Conservation (phyloP, 2,888 invertebrate genomes). For the Monochamus alternatus region DNA sequence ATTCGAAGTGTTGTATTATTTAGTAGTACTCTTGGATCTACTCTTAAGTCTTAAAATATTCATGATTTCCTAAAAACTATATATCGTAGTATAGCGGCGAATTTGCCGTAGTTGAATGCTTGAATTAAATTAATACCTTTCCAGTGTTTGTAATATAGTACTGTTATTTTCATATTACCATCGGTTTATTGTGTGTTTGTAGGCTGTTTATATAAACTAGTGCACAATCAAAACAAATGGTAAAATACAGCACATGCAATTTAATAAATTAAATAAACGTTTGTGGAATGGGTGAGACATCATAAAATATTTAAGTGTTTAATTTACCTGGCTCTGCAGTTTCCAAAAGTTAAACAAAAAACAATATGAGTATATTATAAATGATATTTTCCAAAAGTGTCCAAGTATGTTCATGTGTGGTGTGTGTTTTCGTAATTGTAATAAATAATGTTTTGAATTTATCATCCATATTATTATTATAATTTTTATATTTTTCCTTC, state of each 20-base stretch:
- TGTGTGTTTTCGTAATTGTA: neutral
- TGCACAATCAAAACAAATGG: conserved; percentile 21
- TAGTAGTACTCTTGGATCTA: neutral
- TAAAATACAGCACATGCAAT: conserved; percentile 19
- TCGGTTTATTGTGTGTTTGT: conserved; percentile 7
- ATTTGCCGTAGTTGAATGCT: neutral
- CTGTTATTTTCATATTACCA: conserved; percentile 39
- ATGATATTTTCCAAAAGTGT: neutral
- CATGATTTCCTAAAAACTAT: conserved; percentile 13
- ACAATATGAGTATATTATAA: conserved; percentile 44
- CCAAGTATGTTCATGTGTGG: neutral
- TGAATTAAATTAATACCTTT: conserved; percentile 8
- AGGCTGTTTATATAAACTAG: conserved; percentile 7
- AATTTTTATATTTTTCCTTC: too few relatives aligned
- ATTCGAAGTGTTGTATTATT: conserved; percentile 7
- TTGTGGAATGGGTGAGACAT: conserved; percentile 15
- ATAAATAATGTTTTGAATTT: neutral
- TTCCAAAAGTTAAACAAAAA: conserved; percentile 59
- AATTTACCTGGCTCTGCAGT: conserved; percentile 63
- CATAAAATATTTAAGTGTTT: conserved; percentile 30
- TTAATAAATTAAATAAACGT: conserved; percentile 16
- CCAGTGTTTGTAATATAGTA: too few relatives aligned
- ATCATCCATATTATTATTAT: neutral
- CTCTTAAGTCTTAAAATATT: conserved; percentile 10
- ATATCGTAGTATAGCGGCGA: neutral